Percentiles rank a stretch among this genome's conserved stretches.
phyloP scores from a whole-genome alignment of 2,888 invertebrate species.

The Apamea monoglypha region DNA sequence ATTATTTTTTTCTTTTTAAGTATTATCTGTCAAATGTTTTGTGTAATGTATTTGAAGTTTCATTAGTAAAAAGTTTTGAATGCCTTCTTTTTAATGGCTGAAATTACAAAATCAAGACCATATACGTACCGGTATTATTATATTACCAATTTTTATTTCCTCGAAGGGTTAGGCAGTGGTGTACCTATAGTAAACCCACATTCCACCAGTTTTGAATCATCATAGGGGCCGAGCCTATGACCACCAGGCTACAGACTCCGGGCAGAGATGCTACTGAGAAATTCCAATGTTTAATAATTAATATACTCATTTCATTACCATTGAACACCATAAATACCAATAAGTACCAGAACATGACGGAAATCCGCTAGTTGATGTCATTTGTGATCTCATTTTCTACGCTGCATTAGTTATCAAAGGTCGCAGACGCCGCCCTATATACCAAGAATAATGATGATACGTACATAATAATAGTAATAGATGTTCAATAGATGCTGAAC shows the following conservation, averaged over 20 bases:
- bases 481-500: background rate
- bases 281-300: background rate
- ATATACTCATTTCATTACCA: background rate
- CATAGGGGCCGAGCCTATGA: too few relatives aligned
- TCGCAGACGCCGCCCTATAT: constrained; percentile 23
- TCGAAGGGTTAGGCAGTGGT: too few relatives aligned
- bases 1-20: background rate
- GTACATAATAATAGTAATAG: constrained; percentile 28
- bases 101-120: background rate
- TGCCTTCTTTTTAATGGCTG: background rate
- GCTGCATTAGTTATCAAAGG: constrained; percentile 58
- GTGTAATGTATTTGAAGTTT: background rate
- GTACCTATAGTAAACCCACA: too few relatives aligned
- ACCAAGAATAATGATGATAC: constrained; percentile 40
- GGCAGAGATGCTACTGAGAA: too few relatives aligned
- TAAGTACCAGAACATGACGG: background rate
- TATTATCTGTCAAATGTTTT: background rate
- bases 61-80: background rate
- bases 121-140: too few relatives aligned
- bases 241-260: too few relatives aligned
- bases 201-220: too few relatives aligned
- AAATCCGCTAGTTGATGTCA: constrained; percentile 54
- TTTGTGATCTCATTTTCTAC: constrained; percentile 61
- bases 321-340: constrained; percentile 11
- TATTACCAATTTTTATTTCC: too few relatives aligned